Evolutionary conservation across 1,140 invertebrate species (phyloP).

Genomic region (Bombyx mandarina): DNA sequence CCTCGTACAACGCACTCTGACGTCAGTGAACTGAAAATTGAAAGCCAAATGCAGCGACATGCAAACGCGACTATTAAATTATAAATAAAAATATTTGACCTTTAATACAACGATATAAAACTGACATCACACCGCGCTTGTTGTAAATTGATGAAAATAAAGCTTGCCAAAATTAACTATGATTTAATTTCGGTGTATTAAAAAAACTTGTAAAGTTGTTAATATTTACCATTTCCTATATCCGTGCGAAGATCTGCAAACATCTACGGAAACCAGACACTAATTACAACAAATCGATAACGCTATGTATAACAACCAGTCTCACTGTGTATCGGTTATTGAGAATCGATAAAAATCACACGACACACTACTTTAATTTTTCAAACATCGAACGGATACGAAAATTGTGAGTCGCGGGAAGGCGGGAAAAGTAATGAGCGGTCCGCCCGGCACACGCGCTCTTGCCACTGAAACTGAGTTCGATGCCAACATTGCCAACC

Average conservation of each 20-base stretch:
- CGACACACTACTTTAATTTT: constrained; percentile 8
- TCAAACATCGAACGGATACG: constrained; percentile 18
- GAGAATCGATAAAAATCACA: constrained; percentile 12
- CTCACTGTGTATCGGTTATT: too few species aligned
- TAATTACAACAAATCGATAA: too few species aligned
- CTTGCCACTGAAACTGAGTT: constrained; percentile 39
- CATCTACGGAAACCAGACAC: too few species aligned
- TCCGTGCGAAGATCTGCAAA: not conserved
- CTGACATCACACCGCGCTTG: not conserved
- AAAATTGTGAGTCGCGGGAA: constrained; percentile 34
- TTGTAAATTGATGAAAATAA: not conserved
- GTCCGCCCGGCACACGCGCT: constrained; percentile 40
- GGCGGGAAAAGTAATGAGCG: constrained; percentile 31
- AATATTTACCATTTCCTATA: constrained; percentile 1
- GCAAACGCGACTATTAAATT: not conserved
- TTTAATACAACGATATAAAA: too few species aligned
- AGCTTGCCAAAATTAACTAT: not conserved
- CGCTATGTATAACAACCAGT: too few species aligned
- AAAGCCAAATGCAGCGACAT: not conserved
- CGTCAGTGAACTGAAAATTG: not conserved
- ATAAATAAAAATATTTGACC: not conserved
- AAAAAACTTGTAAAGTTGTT: not conserved
- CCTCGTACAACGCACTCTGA: constrained; percentile 1
- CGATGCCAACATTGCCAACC: not conserved
- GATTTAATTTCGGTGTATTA: not conserved